A percentile compares a stretch with the other conserved stretches of the same genome.
These are phyloP conservation scores for Oedothorax gibbosus DNA, from an alignment of 1,140 invertebrate species.

Conservation along the genomic window DNA sequence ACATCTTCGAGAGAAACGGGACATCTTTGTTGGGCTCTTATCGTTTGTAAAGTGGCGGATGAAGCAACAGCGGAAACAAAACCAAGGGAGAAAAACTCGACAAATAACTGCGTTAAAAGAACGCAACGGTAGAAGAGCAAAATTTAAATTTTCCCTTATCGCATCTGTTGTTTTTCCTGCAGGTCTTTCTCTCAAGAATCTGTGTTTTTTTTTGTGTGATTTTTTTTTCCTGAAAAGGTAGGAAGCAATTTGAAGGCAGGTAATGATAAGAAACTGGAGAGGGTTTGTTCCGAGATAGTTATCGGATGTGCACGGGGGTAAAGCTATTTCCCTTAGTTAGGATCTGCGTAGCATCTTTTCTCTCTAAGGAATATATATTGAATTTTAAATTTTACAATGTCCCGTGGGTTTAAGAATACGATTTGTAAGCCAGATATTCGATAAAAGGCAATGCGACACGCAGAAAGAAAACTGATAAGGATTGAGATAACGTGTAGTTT, in stretches of 20 bases:
- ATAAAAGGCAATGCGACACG: too few species aligned
- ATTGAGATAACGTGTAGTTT: too few species aligned
- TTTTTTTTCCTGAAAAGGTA: constrained; percentile 6
- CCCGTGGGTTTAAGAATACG: too few species aligned
- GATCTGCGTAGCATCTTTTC: not conserved
- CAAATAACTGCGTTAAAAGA: constrained; percentile 15
- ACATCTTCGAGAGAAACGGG: not conserved
- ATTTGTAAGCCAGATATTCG: too few species aligned
- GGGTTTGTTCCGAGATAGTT: constrained; percentile 14
- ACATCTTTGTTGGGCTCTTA: constrained; percentile 53
- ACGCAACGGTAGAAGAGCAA: constrained; percentile 23
- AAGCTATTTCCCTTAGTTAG: not conserved
- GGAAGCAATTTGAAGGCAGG: constrained; percentile 45
- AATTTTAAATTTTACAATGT: constrained; percentile 39
- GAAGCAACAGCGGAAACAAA: constrained; percentile 26
- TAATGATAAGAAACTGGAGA: constrained; percentile 28
- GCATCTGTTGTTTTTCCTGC: constrained; percentile 49
- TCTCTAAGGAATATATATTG: constrained; percentile 16
- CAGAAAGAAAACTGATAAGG: too few species aligned
- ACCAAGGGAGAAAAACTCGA: too few species aligned
- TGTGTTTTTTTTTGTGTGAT: constrained; percentile 39
- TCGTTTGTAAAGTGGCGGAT: constrained; percentile 3
- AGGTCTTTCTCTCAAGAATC: constrained; percentile 32
- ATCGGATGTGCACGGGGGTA: constrained; percentile 3
- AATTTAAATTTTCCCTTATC: constrained; percentile 58